Conservation (phyloP, 2,888 invertebrate genomes). For the Meandrusa payeni region DNA sequence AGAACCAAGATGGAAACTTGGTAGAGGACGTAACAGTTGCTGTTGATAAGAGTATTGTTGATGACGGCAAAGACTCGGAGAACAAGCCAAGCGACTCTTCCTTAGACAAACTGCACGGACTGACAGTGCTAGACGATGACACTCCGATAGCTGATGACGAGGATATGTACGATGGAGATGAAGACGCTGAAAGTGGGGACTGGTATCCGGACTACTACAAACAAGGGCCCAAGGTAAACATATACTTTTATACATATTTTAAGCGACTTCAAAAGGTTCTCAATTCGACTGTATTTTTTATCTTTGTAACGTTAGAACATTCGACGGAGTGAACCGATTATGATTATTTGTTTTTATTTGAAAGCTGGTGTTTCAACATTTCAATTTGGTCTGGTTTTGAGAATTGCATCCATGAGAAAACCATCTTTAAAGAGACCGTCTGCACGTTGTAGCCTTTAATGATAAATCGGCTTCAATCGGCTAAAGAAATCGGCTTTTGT, state of each 20-base stretch:
- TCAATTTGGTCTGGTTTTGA: no score
- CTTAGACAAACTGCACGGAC: conserved; percentile 57
- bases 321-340: no score
- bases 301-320: no score
- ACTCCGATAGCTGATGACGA: conserved; percentile 54
- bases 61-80: conserved; percentile 28
- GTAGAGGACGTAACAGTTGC: conserved; percentile 34
- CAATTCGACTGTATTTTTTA: no score
- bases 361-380: no score
- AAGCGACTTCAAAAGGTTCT: no score
- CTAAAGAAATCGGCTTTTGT: no score
- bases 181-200: conserved; percentile 64
- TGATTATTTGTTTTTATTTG: no score
- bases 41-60: conserved; percentile 29
- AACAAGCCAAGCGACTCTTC: conserved; percentile 43
- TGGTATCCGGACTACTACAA: conserved; percentile 65
- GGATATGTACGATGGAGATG: conserved; percentile 50
- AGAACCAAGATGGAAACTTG: conserved; percentile 48
- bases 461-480: no score
- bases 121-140: conserved; percentile 66
- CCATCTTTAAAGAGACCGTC: no score
- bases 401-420: no score
- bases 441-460: no score
- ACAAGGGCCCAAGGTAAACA: conserved; percentile 50
- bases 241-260: conserved; percentile 2